Evolutionary conservation across 2,113 vertebrate species (phyloP).

Genomic region (Eupsittula cactorum): DNA sequence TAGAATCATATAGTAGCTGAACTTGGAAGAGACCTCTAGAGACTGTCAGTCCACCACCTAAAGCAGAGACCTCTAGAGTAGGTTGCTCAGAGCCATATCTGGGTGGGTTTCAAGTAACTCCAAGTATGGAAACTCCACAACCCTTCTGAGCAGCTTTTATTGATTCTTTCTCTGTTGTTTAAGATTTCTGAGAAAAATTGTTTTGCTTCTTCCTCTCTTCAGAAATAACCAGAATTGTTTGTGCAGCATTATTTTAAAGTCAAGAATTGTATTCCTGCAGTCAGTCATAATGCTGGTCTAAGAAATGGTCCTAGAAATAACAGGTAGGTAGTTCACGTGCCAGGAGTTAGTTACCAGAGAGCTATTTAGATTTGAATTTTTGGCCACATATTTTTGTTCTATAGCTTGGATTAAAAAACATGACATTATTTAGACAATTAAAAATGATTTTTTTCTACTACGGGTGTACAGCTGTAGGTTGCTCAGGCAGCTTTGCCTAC

Average conservation of each 20-base stretch:
- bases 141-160: not conserved
- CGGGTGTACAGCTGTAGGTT: not conserved
- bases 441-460: not conserved
- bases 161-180: not conserved
- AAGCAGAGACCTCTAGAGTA: not conserved
- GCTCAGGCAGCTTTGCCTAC: not conserved
- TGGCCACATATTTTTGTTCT: not conserved
- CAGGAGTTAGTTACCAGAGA: not conserved
- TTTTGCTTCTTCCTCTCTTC: not conserved
- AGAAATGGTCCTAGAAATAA: not conserved
- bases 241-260: not conserved
- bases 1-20: not conserved
- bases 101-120: not conserved
- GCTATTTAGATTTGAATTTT: not conserved
- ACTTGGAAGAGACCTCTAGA: not conserved
- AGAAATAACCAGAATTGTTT: not conserved
- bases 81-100: not conserved
- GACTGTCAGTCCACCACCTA: not conserved
- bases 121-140: not conserved
- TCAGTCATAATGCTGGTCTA: not conserved
- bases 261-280: not conserved
- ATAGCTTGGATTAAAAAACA: accelerated
- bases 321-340: not conserved
- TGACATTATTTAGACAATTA: not conserved
- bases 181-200: not conserved